Evolutionary conservation across 2,888 invertebrate species (phyloP), one percentile per base, ranked within the genome.

Genomic region (Stenoptilia bipunctidactyla): DNA sequence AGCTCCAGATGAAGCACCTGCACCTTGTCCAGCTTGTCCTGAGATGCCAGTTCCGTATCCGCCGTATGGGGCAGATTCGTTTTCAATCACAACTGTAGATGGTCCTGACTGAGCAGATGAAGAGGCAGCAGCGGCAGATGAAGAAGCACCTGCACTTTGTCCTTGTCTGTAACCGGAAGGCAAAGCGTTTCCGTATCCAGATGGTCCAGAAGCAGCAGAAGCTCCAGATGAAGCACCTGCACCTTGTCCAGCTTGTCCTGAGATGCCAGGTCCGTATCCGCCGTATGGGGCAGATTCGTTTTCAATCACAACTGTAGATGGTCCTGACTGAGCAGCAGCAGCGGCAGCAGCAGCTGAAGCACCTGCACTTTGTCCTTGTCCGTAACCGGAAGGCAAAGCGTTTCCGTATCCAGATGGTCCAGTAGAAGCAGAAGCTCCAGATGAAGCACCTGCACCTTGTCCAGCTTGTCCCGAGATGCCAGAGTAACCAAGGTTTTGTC

Each of bases 171-270:
- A 20, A 20, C 20, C 8, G 20, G 8, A 10, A 15, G 1, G 25
- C 25, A n/a, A 27, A 25, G 8, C 13, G 9, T 12, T 13, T 1
- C 13, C 37, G n/a, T 10, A 2, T 37, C 37, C 34, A 13, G 20
- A 20, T 3, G 36, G 39, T 4, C 34, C n/a, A 15, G 41, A 37
- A 33, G 43, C 40, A 4, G 46, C 38, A 13, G 48, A 15, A 8
- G 34, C 34, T 12, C 33, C 33, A 4, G 38, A 33, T 14, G n/a
- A n/a, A n/a, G 38, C 27, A 38, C n/a, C 34, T 2, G 36, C 4
- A 10, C 1, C 10, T 13, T 27, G n/a, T 13, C 37, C 37, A 13
- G 27, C 2, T 15, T n/a, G n/a, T n/a, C n/a, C n/a, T n/a, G n/a
- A n/a, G n/a, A n/a, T n/a, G n/a, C 27, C 38, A 14, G 8, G 3